Evolutionary conservation across 1,140 invertebrate genomes (phyloP).

Genomic region (Sitodiplosis mosellana): DNA sequence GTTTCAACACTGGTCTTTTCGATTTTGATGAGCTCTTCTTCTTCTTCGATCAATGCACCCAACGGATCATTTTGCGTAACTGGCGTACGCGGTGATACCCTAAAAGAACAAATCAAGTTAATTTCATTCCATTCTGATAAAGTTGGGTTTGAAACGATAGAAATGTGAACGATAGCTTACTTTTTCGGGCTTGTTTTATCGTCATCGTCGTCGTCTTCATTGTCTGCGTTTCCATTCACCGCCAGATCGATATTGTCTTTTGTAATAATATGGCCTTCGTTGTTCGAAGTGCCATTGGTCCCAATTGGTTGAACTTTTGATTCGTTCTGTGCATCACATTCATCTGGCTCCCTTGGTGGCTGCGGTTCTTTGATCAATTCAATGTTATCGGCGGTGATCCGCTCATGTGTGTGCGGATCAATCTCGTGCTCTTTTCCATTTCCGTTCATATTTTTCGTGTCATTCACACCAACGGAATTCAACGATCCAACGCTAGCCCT

Average conservation of each 20-base stretch:
- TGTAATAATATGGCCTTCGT: conserved; percentile 15
- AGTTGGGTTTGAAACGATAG: too few species aligned
- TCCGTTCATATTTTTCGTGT: not conserved
- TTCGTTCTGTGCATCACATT: too few species aligned
- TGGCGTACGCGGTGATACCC: conserved; percentile 51
- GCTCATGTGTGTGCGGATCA: not conserved
- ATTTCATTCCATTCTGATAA: too few species aligned
- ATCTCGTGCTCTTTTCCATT: not conserved
- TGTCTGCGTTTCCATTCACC: conserved; percentile 16
- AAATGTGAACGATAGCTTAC: too few species aligned
- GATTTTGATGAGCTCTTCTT: conserved; percentile 7
- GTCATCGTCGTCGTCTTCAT: conserved; percentile 11
- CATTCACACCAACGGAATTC: conserved; percentile 21
- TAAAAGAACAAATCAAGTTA: conserved; percentile 13
- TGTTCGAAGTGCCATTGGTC: not conserved
- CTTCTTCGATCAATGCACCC: conserved; percentile 48
- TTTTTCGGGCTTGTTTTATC: conserved; percentile 23
- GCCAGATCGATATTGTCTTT: conserved; percentile 6
- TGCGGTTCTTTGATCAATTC: too few species aligned
- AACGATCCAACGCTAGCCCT: conserved; percentile 39
- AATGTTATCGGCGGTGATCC: too few species aligned
- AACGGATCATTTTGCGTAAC: conserved; percentile 82
- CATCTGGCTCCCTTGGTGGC: too few species aligned
- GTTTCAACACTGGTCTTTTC: not conserved
- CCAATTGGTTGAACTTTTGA: conserved; percentile 37